phyloP scores from a whole-genome alignment of 92 coral and sea anemone genomes.

The Epizoanthus illoricatus region DNA sequence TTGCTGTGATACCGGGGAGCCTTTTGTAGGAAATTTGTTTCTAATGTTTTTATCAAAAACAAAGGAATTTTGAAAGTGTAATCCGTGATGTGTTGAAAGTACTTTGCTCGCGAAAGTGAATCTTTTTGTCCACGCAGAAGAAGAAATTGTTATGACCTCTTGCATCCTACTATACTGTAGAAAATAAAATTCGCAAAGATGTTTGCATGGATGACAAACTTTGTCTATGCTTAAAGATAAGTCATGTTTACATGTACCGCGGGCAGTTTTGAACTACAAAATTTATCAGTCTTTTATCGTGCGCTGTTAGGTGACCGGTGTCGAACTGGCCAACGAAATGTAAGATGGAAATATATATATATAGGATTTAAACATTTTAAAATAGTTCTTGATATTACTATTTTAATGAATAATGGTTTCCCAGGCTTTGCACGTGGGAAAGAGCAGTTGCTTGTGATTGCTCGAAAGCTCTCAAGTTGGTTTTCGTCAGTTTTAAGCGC shows the following conservation, averaged over 20 bases:
- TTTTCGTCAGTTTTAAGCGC: not conserved
- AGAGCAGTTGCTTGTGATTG: not conserved
- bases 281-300: not conserved
- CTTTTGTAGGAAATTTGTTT: constrained; percentile 37
- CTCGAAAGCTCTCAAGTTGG: constrained; percentile 1
- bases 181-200: not conserved
- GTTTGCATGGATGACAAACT: too few relatives aligned
- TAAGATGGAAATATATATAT: not conserved
- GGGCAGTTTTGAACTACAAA: too few relatives aligned
- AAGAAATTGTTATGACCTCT: not conserved
- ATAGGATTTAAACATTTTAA: not conserved
- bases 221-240: too few relatives aligned
- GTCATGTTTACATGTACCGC: too few relatives aligned
- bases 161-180: not conserved
- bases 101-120: not conserved
- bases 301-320: constrained; percentile 3
- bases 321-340: not conserved
- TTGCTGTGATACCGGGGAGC: constrained; percentile 32
- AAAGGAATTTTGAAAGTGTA: constrained; percentile 41
- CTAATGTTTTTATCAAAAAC: constrained; percentile 38
- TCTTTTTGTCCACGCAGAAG: not conserved
- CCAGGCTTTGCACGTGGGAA: constrained; percentile 10
- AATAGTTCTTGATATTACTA: not conserved
- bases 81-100: constrained; percentile 16
- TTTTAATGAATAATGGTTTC: not conserved